phyloP scores from a whole-genome alignment of 2,888 invertebrate species.

The Epsilonema sp. region DNA sequence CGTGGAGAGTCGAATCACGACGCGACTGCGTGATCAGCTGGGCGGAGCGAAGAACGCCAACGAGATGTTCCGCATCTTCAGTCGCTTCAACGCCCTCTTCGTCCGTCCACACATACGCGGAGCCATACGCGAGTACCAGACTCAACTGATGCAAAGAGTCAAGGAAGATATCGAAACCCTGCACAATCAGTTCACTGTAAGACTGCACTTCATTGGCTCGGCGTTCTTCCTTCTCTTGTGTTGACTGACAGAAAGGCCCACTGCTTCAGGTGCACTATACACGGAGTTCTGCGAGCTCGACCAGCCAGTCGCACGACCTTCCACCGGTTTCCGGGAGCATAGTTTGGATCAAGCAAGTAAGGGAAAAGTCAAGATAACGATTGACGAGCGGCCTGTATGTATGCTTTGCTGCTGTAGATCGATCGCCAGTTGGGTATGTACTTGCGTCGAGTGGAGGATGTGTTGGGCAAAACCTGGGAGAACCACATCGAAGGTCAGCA shows the following conservation, averaged over 20 bases:
- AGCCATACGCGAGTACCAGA: conserved; percentile 95
- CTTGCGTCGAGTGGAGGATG: conserved; percentile 88
- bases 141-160: conserved; percentile 90
- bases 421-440: conserved; percentile 90
- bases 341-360: conserved; percentile 71
- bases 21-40: conserved; percentile 83
- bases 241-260: too few relatives aligned
- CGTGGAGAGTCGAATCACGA: conserved; percentile 91
- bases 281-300: conserved; percentile 72
- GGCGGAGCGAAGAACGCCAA: conserved; percentile 97
- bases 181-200: conserved; percentile 89
- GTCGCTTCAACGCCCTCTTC: conserved; percentile 92
- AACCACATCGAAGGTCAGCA: conserved; percentile 88
- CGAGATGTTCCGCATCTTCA: conserved; percentile 95
- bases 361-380: too few relatives aligned
- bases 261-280: conserved; percentile 72
- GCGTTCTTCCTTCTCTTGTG: background rate
- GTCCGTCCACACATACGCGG: conserved; percentile 95
- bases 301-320: conserved; percentile 74
- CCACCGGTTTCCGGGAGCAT: conserved; percentile 95
- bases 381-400: too few relatives aligned
- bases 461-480: conserved; percentile 86
- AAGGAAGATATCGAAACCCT: conserved; percentile 95
- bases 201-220: background rate
- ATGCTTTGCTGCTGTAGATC: too few relatives aligned